Conservation (phyloP, 2,888 invertebrate genomes). For the Drosophila lutescens region DNA sequence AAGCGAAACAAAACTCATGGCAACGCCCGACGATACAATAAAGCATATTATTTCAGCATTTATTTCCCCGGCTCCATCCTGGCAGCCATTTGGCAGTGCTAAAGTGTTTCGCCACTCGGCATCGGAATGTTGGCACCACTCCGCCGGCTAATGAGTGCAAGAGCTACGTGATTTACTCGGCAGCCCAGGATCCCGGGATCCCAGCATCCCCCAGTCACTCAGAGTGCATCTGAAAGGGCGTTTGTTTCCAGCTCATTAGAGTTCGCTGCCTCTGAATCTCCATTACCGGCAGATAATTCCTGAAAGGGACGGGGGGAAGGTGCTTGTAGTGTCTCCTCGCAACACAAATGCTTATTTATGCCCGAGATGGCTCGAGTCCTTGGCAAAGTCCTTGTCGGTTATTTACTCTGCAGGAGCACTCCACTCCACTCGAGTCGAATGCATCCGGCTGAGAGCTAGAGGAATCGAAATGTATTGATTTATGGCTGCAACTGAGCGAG, state of each 20-base stretch:
- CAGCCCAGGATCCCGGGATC: background rate
- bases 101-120: conserved; percentile 52
- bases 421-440: conserved; percentile 24
- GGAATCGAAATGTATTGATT: conserved; percentile 75
- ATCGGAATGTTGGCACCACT: conserved; percentile 36
- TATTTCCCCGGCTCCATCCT: conserved; percentile 51
- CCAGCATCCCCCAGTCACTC: conserved; percentile 6
- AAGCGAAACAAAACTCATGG: conserved; percentile 51
- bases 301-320: background rate
- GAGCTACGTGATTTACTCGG: conserved; percentile 54
- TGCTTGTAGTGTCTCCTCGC: conserved; percentile 7
- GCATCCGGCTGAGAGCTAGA: conserved; percentile 57
- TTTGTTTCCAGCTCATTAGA: conserved; percentile 45
- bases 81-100: conserved; percentile 56
- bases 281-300: conserved; percentile 42
- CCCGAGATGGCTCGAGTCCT: conserved; percentile 49
- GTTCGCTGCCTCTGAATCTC: conserved; percentile 24
- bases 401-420: conserved; percentile 52
- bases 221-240: conserved; percentile 27
- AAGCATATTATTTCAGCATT: conserved; percentile 67
- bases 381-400: conserved; percentile 60
- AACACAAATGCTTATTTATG: conserved; percentile 46
- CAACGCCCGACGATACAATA: conserved; percentile 52
- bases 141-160: conserved; percentile 30
- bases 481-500: conserved; percentile 57